Percentiles rank a stretch among this genome's conserved stretches.
Conservation (phyloP, 2,888 invertebrate genomes). For the Drosophila paramelanica region DNA sequence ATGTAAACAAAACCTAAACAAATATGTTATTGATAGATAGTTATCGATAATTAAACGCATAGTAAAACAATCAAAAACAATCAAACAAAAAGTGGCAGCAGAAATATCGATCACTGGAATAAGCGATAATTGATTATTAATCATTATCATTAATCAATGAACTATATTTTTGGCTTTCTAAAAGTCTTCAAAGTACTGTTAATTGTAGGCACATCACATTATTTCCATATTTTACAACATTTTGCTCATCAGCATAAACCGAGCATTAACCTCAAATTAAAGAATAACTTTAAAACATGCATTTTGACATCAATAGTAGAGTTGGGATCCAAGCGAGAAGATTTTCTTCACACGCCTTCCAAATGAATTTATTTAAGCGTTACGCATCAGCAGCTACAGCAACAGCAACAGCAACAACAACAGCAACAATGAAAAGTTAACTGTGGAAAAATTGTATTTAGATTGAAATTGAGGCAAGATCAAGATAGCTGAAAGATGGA, state of each 20-base stretch:
- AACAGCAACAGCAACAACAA: conserved; percentile 19
- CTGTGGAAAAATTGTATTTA: conserved; percentile 35
- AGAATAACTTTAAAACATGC: conserved; percentile 11
- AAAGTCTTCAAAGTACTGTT: background rate
- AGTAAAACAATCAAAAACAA: no score
- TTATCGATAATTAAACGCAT: no score
- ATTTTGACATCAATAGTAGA: conserved; percentile 12
- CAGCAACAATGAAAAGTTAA: conserved; percentile 28
- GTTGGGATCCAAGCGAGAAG: background rate
- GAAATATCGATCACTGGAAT: no score
- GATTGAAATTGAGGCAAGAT: conserved; percentile 65
- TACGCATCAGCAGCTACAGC: conserved; percentile 27
- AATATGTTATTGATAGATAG: no score
- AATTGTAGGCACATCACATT: background rate
- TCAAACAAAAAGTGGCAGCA: no score
- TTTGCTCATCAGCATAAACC: conserved; percentile 45
- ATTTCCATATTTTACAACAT: background rate
- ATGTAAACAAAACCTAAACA: background rate
- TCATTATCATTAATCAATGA: no score
- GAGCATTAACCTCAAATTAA: conserved; percentile 47
- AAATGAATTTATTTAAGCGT: conserved; percentile 51
- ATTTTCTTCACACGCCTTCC: conserved; percentile 19
- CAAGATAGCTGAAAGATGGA: conserved; percentile 56
- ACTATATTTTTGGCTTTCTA: no score
- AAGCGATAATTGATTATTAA: no score